phyloP scores from a whole-genome alignment of 1,140 invertebrate species.

The Neodiprion lecontei region DNA sequence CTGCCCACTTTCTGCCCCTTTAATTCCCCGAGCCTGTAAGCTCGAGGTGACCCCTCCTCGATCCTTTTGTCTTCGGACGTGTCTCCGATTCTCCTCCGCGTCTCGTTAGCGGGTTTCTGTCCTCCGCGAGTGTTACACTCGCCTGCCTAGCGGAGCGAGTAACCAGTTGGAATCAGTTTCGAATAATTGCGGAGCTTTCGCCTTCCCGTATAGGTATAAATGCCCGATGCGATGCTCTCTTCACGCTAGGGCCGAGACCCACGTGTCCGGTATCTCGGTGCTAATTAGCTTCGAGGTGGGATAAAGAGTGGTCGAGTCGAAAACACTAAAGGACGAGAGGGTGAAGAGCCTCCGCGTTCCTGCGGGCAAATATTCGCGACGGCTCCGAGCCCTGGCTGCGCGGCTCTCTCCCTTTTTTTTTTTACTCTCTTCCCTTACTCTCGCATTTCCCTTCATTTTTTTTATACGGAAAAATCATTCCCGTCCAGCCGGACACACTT shows the following conservation, averaged over 20 bases:
- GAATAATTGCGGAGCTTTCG: conserved; percentile 45
- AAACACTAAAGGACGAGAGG: conserved; percentile 45
- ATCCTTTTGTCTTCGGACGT: neutral
- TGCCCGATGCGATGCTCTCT: too few relatives aligned
- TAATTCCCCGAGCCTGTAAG: neutral
- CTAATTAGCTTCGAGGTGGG: conserved; percentile 52
- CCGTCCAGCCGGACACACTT: conserved; percentile 40
- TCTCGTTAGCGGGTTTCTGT: conserved; percentile 18
- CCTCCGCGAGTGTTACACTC: conserved; percentile 26
- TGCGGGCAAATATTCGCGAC: neutral
- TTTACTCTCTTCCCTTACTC: conserved; percentile 19
- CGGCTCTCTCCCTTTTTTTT: conserved; percentile 27
- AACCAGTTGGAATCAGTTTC: conserved; percentile 54
- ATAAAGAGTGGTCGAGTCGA: conserved; percentile 49
- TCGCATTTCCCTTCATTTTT: conserved; percentile 10
- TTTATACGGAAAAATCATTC: conserved; percentile 28
- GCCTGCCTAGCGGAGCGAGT: conserved; percentile 36
- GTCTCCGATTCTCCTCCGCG: neutral
- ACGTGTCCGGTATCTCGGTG: conserved; percentile 47
- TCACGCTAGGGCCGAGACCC: conserved; percentile 15
- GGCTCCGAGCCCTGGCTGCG: conserved; percentile 19
- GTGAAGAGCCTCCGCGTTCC: neutral
- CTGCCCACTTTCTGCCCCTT: conserved; percentile 28
- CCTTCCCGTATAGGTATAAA: neutral
- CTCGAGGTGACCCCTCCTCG: neutral